Percentiles rank a stretch among this genome's conserved stretches.
These are phyloP conservation scores for Pangasius macronema DNA, from an alignment of 2,797 vertebrate species.

Conservation along the genomic window DNA sequence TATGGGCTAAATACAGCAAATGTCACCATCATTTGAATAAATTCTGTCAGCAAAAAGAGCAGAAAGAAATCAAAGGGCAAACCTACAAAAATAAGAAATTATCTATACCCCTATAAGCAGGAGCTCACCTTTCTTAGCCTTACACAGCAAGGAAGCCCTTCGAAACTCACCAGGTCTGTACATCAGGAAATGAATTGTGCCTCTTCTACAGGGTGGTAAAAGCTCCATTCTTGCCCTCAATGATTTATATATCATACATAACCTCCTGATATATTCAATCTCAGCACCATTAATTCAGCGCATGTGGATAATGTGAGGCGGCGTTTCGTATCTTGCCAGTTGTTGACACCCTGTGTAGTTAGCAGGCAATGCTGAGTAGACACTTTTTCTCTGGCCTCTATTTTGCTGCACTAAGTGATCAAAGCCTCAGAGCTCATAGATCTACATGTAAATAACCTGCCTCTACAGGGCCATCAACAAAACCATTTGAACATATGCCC, in stretches of 20 bases:
- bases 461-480: constrained; percentile 1
- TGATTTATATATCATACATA: constrained; percentile 63
- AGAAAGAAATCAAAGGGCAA: constrained; percentile 62
- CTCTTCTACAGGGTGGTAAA: constrained; percentile 59
- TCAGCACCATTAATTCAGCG: constrained; percentile 64
- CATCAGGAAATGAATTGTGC: constrained; percentile 67
- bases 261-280: constrained; percentile 63
- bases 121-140: constrained; percentile 67
- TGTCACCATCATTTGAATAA: constrained; percentile 61
- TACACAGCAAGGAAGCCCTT: constrained; percentile 59
- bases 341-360: constrained; percentile 48
- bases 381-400: constrained; percentile 37
- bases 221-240: constrained; percentile 50
- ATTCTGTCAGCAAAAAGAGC: constrained; percentile 60
- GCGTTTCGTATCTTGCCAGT: constrained; percentile 4
- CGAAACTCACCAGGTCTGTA: constrained; percentile 66
- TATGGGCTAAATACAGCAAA: constrained; percentile 38
- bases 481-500: constrained; percentile 6
- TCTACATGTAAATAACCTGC: constrained; percentile 23
- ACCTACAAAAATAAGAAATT: constrained; percentile 69
- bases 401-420: constrained; percentile 11
- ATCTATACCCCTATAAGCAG: constrained; percentile 60
- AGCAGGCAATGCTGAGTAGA: constrained; percentile 58
- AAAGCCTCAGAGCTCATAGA: constrained; percentile 9
- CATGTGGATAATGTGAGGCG: constrained; percentile 47